These are phyloP conservation scores for Crossocerus cetratus DNA, from an alignment of 2,888 invertebrate species.

Conservation along the genomic window DNA sequence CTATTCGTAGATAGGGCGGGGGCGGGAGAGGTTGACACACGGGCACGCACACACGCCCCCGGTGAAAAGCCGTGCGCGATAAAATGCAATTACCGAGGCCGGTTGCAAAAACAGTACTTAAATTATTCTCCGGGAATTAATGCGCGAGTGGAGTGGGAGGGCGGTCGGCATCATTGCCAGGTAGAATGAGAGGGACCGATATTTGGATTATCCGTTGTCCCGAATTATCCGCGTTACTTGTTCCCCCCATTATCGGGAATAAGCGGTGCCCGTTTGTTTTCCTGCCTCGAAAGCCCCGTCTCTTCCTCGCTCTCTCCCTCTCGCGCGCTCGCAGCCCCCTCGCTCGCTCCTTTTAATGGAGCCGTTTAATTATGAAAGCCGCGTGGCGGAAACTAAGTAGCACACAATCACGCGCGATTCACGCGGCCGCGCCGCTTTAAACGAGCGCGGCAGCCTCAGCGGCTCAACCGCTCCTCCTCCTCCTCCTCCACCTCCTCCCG, in stretches of 20 bases:
- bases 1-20: neutral
- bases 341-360: constrained; percentile 14
- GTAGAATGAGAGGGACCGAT: constrained; percentile 15
- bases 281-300: constrained; percentile 3
- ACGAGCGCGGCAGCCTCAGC: too few species aligned
- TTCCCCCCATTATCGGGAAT: constrained; percentile 46
- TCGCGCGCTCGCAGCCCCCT: constrained; percentile 6
- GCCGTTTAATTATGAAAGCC: constrained; percentile 1
- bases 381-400: neutral
- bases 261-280: constrained; percentile 30
- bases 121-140: constrained; percentile 42
- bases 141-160: constrained; percentile 12
- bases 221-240: constrained; percentile 35
- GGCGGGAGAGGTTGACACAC: neutral
- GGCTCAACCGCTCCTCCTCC: too few species aligned
- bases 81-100: constrained; percentile 29
- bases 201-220: constrained; percentile 27
- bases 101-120: constrained; percentile 30
- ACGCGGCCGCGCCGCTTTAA: too few species aligned
- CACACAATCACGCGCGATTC: neutral
- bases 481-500: too few species aligned
- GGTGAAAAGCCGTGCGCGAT: constrained; percentile 6
- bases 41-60: neutral
- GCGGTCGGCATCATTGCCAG: constrained; percentile 6
- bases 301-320: neutral